Evolutionary conservation across 2,888 invertebrate species (phyloP), one percentile per base, ranked within the genome.

Genomic region (Hydroisotoma schaefferi): DNA sequence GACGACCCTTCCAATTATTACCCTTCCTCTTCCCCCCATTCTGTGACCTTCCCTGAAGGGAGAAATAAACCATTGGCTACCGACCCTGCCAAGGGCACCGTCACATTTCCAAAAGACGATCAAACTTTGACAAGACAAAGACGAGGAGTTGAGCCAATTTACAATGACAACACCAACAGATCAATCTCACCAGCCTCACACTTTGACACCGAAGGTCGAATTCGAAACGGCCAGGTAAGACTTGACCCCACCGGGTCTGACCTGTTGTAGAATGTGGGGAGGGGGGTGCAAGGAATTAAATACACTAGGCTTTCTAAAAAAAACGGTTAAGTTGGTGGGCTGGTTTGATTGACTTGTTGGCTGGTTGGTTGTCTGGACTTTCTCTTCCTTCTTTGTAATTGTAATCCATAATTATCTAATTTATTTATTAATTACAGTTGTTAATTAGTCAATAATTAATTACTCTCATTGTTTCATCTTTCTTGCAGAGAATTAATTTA

Each of bases 21-120:
- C 40, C 20, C 57, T 23, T 55, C 59, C 27, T 47, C 61, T 37
- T 38, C 55, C 15, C 29, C 59, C 29, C 47, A 54, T 37, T 57
- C 61, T 5, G 57, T 59, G 40, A 55, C 57, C 51, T 64, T 65
- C 44, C 63, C 63, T 10, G 54, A 59, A 20, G 68, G 65, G 23
- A 55, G 57, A 46, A 23, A 27, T 5, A 47, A 49, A 33, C n/a
- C 37, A 25, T 48, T 57, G 43, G 40, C 51, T 29, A 40, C 40
- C 40, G n/a, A 4, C 40, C n/a, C 40, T 33, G 33, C 47, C n/a
- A 51, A 12, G 26, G 27, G 59, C 55, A 44, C 18, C 8, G 54
- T 59, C 18, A 40, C 59, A 20, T 59, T 59, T 59, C 55, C 59
- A 12, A 52, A 29, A 15, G 43, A 51, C 25, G 26, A 18, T 6